Evolutionary conservation across 2,797 vertebrate species (phyloP), one percentile per base, ranked within the genome.

Genomic region (Crenichthys baileyi): DNA sequence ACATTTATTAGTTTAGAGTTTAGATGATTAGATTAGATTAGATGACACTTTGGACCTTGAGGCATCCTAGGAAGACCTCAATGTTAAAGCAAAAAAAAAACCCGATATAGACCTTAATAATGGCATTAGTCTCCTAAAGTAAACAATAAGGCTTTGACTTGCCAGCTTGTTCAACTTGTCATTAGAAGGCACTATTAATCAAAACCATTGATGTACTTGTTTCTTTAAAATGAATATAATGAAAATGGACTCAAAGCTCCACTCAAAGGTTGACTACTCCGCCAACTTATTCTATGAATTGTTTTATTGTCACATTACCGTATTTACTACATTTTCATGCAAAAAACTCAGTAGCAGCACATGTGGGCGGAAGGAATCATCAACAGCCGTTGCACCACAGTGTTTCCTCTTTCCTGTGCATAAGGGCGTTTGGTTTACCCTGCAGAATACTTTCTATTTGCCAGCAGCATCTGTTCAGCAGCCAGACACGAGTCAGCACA

Each of bases 401-500:
- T 46, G 5, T 39, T 81, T 80, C 60, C 73, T 85, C 60, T 68
- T 94, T 93, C 91, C 89, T 92, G 84, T 85, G 3, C 12, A 71
- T 0, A 0, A 4, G 84, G 87, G 90, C 31, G 88, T 82, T 36
- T 73, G 48, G 24, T 88, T 89, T 84, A 60, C 79, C 0, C 16
- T 68, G 13, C 5, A 51, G 46, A 1, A 2, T 60, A 39, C 11
- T 1, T 44, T 26, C 61, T 36, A 72, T 72, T 46, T 68, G 24
- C 36, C 22, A 11, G 0, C 36, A 15, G 0, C 39, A 13, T 6
- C 22, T 0, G 0, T 60, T 12, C 61, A 56, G 55, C 75, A 56
- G 56, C 75, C 76, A 79, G 51, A 44, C 55, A 55, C 24, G 39
- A 46, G 29, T 74, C 20, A 73, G 75, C n/a, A 41, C 41, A 24